Conservation (phyloP, 1,140 invertebrate genomes). For the Caenorhabditis elegans region WBcel235 BX284606.5:4307501-4308000, state of each 20-base stretch:
- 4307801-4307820: background rate
- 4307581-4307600: background rate
- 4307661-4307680: background rate
- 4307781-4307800: background rate
- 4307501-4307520: background rate
- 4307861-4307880: background rate
- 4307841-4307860: background rate
- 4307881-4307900: background rate
- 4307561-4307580: background rate
- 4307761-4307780: background rate
- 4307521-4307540: background rate
- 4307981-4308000: background rate
- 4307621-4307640: background rate
- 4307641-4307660: background rate
- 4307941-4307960: constrained; percentile 20
- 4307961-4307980: constrained; percentile 21
- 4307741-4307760: background rate
- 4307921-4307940: background rate
- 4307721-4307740: background rate
- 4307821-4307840: background rate
- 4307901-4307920: background rate
- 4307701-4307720: background rate
- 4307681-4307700: background rate
- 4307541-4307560: too few relatives aligned
- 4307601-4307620: background rate